phyloP scores from a whole-genome alignment of 2,113 vertebrate genomes.

The Silurus asotus region DNA sequence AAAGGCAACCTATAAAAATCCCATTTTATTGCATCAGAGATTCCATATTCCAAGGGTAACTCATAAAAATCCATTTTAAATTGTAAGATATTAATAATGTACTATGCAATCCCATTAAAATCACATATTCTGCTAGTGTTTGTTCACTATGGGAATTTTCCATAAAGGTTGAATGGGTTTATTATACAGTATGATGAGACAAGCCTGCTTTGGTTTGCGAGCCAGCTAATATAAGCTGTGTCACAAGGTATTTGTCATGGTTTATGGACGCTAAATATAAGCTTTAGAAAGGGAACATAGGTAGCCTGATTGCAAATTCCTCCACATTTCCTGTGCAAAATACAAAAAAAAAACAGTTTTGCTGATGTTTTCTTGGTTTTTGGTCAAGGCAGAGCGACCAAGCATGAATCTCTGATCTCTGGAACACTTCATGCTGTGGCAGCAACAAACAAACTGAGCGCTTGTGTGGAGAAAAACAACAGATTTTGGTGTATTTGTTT shows the following conservation, averaged over 20 bases:
- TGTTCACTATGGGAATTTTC: not conserved
- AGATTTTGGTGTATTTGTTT: constrained; percentile 34
- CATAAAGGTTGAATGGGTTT: not conserved
- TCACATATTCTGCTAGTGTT: not conserved
- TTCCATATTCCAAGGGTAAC: not conserved
- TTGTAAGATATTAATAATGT: constrained; percentile 3
- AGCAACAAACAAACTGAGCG: constrained; percentile 60
- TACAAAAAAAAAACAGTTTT: not conserved
- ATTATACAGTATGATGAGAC: not conserved
- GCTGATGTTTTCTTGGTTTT: constrained; percentile 28
- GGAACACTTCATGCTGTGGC: constrained; percentile 56
- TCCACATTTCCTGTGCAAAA: not conserved
- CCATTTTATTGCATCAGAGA: not conserved
- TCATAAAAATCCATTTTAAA: not conserved
- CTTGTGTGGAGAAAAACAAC: constrained; percentile 53
- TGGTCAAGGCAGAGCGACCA: constrained; percentile 35
- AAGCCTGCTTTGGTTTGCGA: not conserved
- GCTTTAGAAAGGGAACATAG: not conserved
- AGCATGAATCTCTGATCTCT: constrained; percentile 51
- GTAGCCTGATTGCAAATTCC: constrained; percentile 18
- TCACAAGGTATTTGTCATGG: constrained; percentile 6
- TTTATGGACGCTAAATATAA: not conserved
- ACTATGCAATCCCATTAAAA: not conserved
- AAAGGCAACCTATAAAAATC: not conserved
- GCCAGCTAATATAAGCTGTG: not conserved